A percentile compares a stretch with the other conserved stretches of the same genome.
These are phyloP conservation scores for Parochlus steinenii DNA, from an alignment of 2,888 invertebrate species.

Conservation along the genomic window DNA sequence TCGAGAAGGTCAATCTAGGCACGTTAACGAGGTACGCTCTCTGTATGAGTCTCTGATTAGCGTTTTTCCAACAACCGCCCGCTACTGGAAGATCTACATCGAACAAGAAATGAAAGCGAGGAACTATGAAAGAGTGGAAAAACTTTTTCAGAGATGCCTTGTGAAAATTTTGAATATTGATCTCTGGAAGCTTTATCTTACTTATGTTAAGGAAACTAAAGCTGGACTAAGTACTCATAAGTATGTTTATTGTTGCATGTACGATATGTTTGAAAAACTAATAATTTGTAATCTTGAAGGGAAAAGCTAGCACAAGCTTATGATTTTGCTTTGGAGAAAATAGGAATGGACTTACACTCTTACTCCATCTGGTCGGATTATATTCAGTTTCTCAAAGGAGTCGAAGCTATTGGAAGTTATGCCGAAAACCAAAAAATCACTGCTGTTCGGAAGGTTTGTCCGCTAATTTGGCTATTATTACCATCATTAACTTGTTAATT, in stretches of 20 bases:
- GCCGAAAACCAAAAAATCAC: constrained; percentile 99
- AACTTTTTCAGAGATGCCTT: constrained; percentile 94
- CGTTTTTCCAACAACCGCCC: constrained; percentile 90
- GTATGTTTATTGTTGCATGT: constrained; percentile 37
- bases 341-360: constrained; percentile 95
- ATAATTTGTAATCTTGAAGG: constrained; percentile 34
- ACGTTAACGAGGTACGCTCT: constrained; percentile 74
- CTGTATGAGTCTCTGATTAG: constrained; percentile 88
- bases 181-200: constrained; percentile 93
- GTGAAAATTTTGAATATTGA: constrained; percentile 98
- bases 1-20: constrained; percentile 76
- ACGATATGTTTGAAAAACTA: not conserved
- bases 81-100: constrained; percentile 98
- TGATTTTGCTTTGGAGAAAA: constrained; percentile 97
- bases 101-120: constrained; percentile 96
- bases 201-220: constrained; percentile 96
- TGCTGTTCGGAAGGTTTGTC: constrained; percentile 74
- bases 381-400: constrained; percentile 85
- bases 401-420: constrained; percentile 95
- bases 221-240: constrained; percentile 82
- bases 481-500: constrained; percentile 11
- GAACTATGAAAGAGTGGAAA: constrained; percentile 97
- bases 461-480: not conserved
- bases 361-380: constrained; percentile 98
- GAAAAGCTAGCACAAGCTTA: constrained; percentile 99